Percentiles rank a stretch among this genome's conserved stretches.
Conservation (phyloP, 1,140 invertebrate species). For the Eumeta japonica region DNA sequence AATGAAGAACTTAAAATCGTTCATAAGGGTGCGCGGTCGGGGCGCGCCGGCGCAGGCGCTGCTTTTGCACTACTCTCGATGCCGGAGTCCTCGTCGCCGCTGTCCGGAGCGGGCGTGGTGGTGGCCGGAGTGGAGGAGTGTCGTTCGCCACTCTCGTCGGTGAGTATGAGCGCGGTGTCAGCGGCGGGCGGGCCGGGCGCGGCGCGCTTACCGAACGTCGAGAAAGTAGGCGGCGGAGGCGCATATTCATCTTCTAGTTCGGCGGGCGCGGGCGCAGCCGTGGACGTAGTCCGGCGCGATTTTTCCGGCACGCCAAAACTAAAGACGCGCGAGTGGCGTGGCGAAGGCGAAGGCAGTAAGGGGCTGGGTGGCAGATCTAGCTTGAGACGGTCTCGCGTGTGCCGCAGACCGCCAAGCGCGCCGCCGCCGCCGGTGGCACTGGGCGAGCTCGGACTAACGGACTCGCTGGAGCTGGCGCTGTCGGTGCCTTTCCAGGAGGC, state of each 20-base stretch:
- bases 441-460: slow-evolving; percentile 40
- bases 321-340: slow-evolving; percentile 38
- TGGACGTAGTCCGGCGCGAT: slow-evolving; percentile 10
- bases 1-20: too few relatives aligned
- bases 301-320: slow-evolving; percentile 41
- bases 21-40: too few relatives aligned
- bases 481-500: slow-evolving; percentile 28
- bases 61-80: slow-evolving; percentile 62
- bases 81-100: slow-evolving; percentile 61
- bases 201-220: slow-evolving; percentile 39
- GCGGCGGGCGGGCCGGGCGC: slow-evolving; percentile 18
- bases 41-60: too few relatives aligned
- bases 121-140: slow-evolving; percentile 20
- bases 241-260: slow-evolving; percentile 19
- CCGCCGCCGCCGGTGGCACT: slow-evolving; percentile 61
- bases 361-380: slow-evolving; percentile 65
- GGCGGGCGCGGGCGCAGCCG: slow-evolving; percentile 18
- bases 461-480: slow-evolving; percentile 44
- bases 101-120: slow-evolving; percentile 50
- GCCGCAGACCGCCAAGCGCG: slow-evolving; percentile 67
- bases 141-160: slow-evolving; percentile 24
- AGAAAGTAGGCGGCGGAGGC: slow-evolving; percentile 35
- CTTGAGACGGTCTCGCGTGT: slow-evolving; percentile 71
- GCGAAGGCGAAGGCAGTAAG: slow-evolving; percentile 28
- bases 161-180: slow-evolving; percentile 26